These are phyloP conservation scores for Etia nguti DNA, from an alignment of 2,113 vertebrate species.

Conservation along the genomic window DNA sequence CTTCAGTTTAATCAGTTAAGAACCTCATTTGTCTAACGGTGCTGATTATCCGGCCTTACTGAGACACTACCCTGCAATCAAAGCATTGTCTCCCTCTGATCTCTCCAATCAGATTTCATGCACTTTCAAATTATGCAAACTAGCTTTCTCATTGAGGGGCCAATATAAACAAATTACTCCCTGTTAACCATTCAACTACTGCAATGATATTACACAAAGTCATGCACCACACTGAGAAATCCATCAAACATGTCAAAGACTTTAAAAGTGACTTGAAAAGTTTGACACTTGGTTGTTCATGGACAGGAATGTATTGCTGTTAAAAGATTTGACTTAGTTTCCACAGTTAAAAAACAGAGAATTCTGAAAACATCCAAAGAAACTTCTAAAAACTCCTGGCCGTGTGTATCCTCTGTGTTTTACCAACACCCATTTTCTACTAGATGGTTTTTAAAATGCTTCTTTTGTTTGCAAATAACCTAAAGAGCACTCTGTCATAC, in stretches of 20 bases:
- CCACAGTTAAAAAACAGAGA: background rate
- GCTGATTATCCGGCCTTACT: conserved; percentile 10
- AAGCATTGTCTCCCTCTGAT: background rate
- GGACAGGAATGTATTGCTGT: background rate
- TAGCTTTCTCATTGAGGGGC: conserved; percentile 3
- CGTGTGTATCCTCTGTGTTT: background rate
- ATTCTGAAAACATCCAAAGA: background rate
- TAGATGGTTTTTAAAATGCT: background rate
- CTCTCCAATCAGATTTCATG: conserved; percentile 27
- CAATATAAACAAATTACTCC: conserved; percentile 3
- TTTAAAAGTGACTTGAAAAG: background rate
- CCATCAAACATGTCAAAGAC: background rate
- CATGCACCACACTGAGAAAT: background rate
- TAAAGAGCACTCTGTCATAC: background rate
- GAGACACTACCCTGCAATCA: conserved; percentile 20
- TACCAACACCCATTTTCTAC: background rate
- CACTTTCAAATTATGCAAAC: conserved; percentile 30
- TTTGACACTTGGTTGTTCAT: background rate
- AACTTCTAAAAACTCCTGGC: background rate
- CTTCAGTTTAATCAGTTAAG: conserved; percentile 9
- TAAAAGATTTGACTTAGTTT: background rate
- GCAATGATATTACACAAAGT: background rate
- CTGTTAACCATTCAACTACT: background rate
- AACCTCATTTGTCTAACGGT: background rate
- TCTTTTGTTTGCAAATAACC: background rate